phyloP scores from a whole-genome alignment of 2,797 vertebrate species.

The Labeo calbasu region DNA sequence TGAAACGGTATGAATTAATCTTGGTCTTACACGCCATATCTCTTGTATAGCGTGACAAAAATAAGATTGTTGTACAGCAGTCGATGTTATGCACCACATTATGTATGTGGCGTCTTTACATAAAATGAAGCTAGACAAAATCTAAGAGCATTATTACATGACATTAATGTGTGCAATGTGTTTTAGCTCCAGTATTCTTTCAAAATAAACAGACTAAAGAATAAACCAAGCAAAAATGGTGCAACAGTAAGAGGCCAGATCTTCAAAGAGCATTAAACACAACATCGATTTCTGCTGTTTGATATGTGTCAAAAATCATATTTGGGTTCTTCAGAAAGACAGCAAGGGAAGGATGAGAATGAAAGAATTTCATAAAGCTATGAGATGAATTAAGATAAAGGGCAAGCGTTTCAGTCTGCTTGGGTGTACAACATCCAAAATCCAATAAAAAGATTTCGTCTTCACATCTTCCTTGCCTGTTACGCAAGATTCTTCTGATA shows the following conservation, averaged over 20 bases:
- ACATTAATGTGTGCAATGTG: neutral
- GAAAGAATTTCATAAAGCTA: slow-evolving; percentile 17
- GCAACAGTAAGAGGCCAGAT: slow-evolving; percentile 3
- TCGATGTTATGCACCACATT: neutral
- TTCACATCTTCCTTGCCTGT: neutral
- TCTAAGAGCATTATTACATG: neutral
- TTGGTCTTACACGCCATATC: neutral
- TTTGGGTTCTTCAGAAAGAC: slow-evolving; percentile 14
- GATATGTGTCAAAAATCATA: slow-evolving; percentile 29
- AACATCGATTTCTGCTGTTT: slow-evolving; percentile 40
- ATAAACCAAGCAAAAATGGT: slow-evolving; percentile 19
- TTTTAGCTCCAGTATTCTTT: neutral
- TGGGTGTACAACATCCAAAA: neutral
- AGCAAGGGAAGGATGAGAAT: neutral
- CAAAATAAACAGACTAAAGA: neutral
- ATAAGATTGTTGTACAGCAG: neutral
- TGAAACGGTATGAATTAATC: neutral
- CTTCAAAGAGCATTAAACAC: slow-evolving; percentile 40
- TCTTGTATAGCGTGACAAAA: neutral
- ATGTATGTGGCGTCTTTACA: neutral
- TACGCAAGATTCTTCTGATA: neutral
- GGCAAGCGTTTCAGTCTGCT: neutral
- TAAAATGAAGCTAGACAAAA: neutral
- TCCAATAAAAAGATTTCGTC: neutral
- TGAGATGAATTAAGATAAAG: slow-evolving; percentile 20